Conservation (phyloP, 2,888 invertebrate genomes). For the Macaria liturata region DNA sequence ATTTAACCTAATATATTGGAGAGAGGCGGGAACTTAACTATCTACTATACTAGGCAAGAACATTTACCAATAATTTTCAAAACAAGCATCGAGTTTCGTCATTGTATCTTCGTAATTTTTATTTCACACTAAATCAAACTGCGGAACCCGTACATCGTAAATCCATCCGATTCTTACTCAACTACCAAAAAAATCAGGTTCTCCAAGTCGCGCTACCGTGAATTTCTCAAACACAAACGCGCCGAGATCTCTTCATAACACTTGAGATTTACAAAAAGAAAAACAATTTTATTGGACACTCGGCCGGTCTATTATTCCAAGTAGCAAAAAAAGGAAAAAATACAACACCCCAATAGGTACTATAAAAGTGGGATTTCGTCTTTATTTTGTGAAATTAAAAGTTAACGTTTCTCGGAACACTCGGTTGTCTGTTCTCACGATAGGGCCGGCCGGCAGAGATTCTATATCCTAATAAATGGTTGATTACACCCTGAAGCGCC, state of each 20-base stretch:
- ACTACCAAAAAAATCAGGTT: background rate
- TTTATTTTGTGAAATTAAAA: slow-evolving; percentile 75
- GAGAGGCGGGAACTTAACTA: too few species aligned
- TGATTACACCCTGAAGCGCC: slow-evolving; percentile 74
- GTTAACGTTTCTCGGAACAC: slow-evolving; percentile 69
- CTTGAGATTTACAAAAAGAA: slow-evolving; percentile 45
- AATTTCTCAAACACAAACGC: slow-evolving; percentile 40
- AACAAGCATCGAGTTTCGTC: slow-evolving; percentile 1
- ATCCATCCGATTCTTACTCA: slow-evolving; percentile 31
- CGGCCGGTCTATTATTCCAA: slow-evolving; percentile 52
- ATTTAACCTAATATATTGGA: too few species aligned
- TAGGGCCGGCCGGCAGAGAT: slow-evolving; percentile 52
- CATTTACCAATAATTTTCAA: background rate
- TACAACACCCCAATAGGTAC: slow-evolving; percentile 61
- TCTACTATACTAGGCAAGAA: too few species aligned
- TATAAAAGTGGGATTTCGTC: slow-evolving; percentile 76
- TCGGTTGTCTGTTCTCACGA: slow-evolving; percentile 68
- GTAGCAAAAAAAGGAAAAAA: slow-evolving; percentile 60
- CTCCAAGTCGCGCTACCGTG: slow-evolving; percentile 54
- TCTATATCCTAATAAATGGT: slow-evolving; percentile 68
- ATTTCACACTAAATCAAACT: slow-evolving; percentile 18
- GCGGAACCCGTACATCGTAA: slow-evolving; percentile 29
- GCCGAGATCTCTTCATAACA: slow-evolving; percentile 51
- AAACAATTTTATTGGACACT: slow-evolving; percentile 59
- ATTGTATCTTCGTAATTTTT: slow-evolving; percentile 7